Base-by-base conservation (phyloP, 2,113 vertebrate genomes). In the Lepisosteus osseus region DNA sequence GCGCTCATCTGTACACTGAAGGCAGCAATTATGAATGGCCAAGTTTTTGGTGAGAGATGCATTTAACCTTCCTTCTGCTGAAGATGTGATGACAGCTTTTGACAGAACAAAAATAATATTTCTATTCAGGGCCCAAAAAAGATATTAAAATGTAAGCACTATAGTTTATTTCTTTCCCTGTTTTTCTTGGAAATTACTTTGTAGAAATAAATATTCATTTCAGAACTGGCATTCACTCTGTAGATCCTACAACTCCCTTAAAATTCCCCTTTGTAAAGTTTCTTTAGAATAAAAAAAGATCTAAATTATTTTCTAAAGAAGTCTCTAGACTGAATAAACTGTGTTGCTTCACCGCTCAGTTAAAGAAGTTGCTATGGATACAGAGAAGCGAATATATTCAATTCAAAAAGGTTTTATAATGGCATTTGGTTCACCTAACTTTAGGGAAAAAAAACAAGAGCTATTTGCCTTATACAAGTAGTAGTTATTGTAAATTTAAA, bases 41-140 rank as follows among this genome's bases (percentile, higher is more conserved):
- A 89, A 89, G 89, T 89, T 83, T 88, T 89, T 86, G 80, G 67
- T 90, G 80, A 87, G 87, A 85, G 78, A 86, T 85, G 73, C 29
- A 70, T 83, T 75, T 85, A 83, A 88, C 85, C 73, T 85, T 88
- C 84, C 67, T 82, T 83, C 79, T 85, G 75, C 69, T 85, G 81
- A 82, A 87, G 81, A 79, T 87, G 84, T 77, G 88, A 88, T 87
- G 86, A 92, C 74, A 77, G 80, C 77, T 86, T 85, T 80, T 85
- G 75, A 43, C 69, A 69, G 79, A 88, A 81, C 69, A 77, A 89
- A 89, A 92, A 83, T 86, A 87, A 89, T 86, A 75, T 90, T 92
- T 91, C 80, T 77, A 72, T 84, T 86, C 70, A 75, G 79, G 75
- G 78, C 86, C 86, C 79, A 81, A 70, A 74, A 76, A 43, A 61